Evolutionary conservation across 2,797 vertebrate species (phyloP).

Genomic region (Paguma larvata): DNA sequence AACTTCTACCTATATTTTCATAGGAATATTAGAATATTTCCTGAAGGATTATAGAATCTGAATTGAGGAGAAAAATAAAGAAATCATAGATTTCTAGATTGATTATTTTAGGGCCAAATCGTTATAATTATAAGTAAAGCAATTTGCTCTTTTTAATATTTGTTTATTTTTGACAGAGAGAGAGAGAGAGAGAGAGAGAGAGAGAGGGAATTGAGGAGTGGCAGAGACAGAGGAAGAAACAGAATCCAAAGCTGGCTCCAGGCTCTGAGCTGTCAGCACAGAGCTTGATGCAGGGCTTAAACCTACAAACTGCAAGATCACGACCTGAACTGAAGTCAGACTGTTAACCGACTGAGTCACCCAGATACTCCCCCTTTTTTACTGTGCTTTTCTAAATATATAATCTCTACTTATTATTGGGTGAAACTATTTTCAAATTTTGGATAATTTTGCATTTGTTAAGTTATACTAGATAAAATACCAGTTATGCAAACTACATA

Average conservation of each 20-base stretch:
- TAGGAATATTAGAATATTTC: background rate
- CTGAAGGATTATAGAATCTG: background rate
- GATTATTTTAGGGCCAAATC: background rate
- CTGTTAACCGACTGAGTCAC: no score
- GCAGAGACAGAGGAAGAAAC: no score
- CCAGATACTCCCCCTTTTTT: no score
- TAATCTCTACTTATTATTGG: background rate
- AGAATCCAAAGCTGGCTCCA: no score
- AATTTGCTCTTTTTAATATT: no score
- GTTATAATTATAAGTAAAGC: background rate
- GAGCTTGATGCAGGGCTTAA: no score
- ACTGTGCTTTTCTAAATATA: background rate
- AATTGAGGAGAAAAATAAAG: background rate
- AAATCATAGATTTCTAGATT: background rate
- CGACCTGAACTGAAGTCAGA: no score
- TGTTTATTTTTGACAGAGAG: no score
- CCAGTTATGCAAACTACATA: background rate
- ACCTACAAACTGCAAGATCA: no score
- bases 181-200: no score
- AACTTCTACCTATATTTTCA: background rate
- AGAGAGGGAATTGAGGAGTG: no score
- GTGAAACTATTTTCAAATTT: background rate
- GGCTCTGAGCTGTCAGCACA: no score
- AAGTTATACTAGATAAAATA: background rate
- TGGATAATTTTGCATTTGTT: background rate